A percentile compares a stretch with the other conserved stretches of the same genome.
phyloP scores from a whole-genome alignment of 2,797 vertebrate genomes.

The Phoebastria nigripes region DNA sequence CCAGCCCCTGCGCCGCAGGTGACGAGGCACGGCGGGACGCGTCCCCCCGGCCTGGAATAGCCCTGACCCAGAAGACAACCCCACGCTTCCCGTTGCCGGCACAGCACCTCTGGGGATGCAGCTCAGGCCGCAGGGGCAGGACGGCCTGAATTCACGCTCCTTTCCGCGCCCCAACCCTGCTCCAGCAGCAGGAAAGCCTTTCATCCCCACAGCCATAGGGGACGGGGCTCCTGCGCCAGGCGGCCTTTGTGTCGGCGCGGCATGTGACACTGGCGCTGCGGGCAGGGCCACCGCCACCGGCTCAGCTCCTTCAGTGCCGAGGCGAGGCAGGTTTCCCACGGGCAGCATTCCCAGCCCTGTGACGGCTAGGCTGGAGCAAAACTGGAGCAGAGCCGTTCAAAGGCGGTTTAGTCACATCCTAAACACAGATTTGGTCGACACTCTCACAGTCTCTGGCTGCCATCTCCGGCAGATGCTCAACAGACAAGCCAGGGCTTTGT shows the following conservation, averaged over 20 bases:
- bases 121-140: neutral
- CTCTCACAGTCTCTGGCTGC: neutral
- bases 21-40: rapidly evolving
- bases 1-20: neutral
- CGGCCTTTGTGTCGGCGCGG: neutral
- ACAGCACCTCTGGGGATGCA: neutral
- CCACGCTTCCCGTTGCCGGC: rapidly evolving
- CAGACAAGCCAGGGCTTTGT: neutral
- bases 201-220: neutral
- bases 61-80: neutral
- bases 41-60: neutral
- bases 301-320: neutral
- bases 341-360: conserved; percentile 5
- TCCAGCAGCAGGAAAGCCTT: neutral
- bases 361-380: rapidly evolving
- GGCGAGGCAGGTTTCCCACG: conserved; percentile 33
- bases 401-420: neutral
- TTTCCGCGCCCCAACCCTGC: neutral
- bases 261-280: conserved; percentile 11
- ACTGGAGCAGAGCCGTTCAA: neutral
- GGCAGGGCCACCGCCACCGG: neutral
- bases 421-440: rapidly evolving
- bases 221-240: neutral
- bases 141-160: rapidly evolving
- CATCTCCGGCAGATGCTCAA: neutral